A percentile compares a stretch with the other conserved stretches of the same genome.
Evolutionary conservation across 2,888 invertebrate species (phyloP).

Genomic region (Cactoblastis cactorum): DNA sequence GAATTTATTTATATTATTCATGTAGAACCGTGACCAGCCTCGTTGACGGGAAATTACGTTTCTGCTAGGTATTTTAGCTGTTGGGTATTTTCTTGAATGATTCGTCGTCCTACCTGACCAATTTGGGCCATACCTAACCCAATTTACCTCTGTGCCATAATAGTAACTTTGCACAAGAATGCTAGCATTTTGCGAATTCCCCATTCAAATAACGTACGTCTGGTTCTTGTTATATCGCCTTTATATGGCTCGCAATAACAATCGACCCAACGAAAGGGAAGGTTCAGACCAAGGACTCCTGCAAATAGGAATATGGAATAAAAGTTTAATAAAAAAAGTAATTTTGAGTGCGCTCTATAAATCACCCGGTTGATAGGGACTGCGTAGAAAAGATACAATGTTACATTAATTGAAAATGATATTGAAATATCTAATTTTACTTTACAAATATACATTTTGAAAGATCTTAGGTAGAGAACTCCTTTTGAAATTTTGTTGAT

Average conservation of each 20-base stretch:
- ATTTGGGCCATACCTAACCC: slow-evolving; percentile 19
- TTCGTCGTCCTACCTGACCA: slow-evolving; percentile 30
- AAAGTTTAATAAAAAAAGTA: background rate
- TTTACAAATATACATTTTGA: too few species aligned
- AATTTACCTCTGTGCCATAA: slow-evolving; percentile 19
- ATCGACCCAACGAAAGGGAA: slow-evolving; percentile 15
- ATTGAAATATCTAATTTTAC: background rate
- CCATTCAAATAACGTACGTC: slow-evolving; percentile 4
- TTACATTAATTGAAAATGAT: background rate
- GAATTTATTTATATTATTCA: slow-evolving; percentile 14
- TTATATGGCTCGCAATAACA: slow-evolving; percentile 11
- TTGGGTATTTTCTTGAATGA: slow-evolving; percentile 29
- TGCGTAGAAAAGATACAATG: background rate
- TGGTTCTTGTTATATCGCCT: slow-evolving; percentile 12
- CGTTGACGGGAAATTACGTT: slow-evolving; percentile 18
- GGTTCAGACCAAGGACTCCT: slow-evolving; percentile 6
- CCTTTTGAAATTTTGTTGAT: too few species aligned
- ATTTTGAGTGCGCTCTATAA: background rate
- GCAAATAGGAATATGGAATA: background rate
- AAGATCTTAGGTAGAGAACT: too few species aligned
- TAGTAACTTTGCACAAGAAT: slow-evolving; percentile 28
- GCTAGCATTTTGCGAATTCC: slow-evolving; percentile 17
- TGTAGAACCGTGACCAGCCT: slow-evolving; percentile 15
- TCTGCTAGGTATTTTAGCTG: too few species aligned
- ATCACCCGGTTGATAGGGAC: background rate